Evolutionary conservation across 2,797 vertebrate species (phyloP), one percentile per base, ranked within the genome.

Genomic region (Ctenopoma multispine): DNA sequence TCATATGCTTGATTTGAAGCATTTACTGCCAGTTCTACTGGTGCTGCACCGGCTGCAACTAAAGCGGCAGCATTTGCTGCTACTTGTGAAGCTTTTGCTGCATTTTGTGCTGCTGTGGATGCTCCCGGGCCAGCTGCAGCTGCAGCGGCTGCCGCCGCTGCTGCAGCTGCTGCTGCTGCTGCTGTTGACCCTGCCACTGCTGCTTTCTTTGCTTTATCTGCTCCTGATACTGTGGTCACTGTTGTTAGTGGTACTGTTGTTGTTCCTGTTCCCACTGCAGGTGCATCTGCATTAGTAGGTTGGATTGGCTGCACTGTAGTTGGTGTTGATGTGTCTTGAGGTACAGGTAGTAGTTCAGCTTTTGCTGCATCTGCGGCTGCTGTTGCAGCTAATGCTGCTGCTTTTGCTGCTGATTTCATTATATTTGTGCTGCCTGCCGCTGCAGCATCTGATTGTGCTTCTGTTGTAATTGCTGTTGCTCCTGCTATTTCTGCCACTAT

Each of bases 1-100:
- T 57, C 20, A 15, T 74, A 47, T 23, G 78, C 78, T 9, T 50
- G 7, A 8, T 1, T 41, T 36, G 77, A 74, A 18, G 31, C 46
- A 1, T n/a, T 7, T 2, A 7, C 40, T 2, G 80, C 80, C 4
- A 11, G 1, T 15, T 53, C 56, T 4, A 36, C 23, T 9, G 75
- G 5, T 17, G 11, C 38, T 21, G 1, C 0, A 1, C 68, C 75
- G 0, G 12, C 13, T 31, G 18, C 14, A 17, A 75, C 20, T 7
- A 43, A 14, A 0, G 5, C 0, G 11, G 72, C 72, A 2, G 41
- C 50, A 1, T 0, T 18, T 7, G 60, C 64, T 69, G 76, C 76
- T 24, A 0, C 1, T 49, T 21, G 29, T 8, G 76, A 27, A 49
- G 47, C 50, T 0, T 4, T 9, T 2, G 47, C 41, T 17, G 75